Percentiles rank a stretch among this genome's conserved stretches.
These are phyloP conservation scores for Rugalucina vietnamica DNA, from an alignment of 2,888 invertebrate species.

Conservation along the genomic window DNA sequence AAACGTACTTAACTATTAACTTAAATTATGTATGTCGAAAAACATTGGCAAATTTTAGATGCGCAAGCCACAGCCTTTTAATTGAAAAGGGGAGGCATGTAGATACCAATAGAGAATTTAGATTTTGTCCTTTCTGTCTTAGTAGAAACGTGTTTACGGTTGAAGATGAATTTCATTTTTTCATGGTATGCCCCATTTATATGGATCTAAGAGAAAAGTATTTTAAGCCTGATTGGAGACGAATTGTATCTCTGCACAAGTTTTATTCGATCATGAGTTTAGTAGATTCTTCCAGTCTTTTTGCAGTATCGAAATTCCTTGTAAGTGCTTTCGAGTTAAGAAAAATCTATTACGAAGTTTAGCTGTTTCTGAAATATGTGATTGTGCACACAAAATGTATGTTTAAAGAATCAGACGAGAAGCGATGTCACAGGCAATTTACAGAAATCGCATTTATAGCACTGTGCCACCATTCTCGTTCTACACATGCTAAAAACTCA, in stretches of 20 bases:
- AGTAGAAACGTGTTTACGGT: conserved; percentile 15
- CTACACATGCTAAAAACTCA: too few species aligned
- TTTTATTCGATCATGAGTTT: background rate
- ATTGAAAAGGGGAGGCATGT: conserved; percentile 42
- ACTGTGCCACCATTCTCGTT: too few species aligned
- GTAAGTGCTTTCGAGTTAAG: too few species aligned
- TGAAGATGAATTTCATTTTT: conserved; percentile 34
- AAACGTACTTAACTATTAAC: conserved; percentile 13
- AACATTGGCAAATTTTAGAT: conserved; percentile 28
- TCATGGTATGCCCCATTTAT: conserved; percentile 28
- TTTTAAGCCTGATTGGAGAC: conserved; percentile 23
- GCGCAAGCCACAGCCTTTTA: conserved; percentile 20
- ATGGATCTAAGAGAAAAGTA: background rate
- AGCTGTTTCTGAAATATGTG: too few species aligned
- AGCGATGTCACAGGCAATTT: too few species aligned
- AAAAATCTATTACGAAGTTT: too few species aligned
- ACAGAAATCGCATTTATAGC: too few species aligned
- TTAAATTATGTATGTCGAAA: background rate
- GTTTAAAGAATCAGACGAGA: too few species aligned
- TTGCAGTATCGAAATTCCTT: too few species aligned
- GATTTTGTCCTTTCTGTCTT: conserved; percentile 27
- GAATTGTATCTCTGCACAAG: background rate
- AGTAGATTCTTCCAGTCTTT: too few species aligned
- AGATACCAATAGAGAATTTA: conserved; percentile 26
- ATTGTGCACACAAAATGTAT: too few species aligned